Conservation (phyloP, 2,797 vertebrate genomes). For the Aeoliscus strigatus region DNA sequence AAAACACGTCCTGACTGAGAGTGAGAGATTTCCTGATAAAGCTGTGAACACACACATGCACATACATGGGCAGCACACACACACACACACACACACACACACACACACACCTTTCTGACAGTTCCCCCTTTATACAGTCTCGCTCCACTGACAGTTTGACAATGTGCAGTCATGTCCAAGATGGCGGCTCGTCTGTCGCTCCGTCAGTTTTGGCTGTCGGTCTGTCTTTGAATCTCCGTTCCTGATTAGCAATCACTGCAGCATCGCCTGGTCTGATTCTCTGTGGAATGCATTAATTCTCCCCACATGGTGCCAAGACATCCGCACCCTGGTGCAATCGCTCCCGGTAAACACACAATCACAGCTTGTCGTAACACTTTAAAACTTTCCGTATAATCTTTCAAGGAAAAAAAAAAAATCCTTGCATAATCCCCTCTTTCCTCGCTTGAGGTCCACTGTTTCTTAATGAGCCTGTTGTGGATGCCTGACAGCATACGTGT, state of each 20-base stretch:
- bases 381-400: constrained; percentile 48
- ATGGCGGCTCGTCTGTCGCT: constrained; percentile 21
- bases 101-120: no score
- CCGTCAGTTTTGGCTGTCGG: constrained; percentile 5
- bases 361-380: constrained; percentile 39
- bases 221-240: constrained; percentile 6
- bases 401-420: constrained; percentile 36
- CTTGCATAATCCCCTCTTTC: constrained; percentile 16
- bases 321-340: constrained; percentile 28
- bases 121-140: no score
- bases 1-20: no score
- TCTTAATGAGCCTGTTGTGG: constrained; percentile 27
- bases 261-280: constrained; percentile 28
- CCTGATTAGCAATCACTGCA: constrained; percentile 56
- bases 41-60: no score
- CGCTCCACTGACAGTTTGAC: no score
- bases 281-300: constrained; percentile 54
- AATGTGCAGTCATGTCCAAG: no score
- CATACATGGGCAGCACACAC: no score
- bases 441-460: constrained; percentile 23
- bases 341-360: constrained; percentile 50
- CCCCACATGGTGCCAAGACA: constrained; percentile 45
- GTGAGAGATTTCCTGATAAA: no score
- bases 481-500: constrained; percentile 29
- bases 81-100: no score